Base-by-base conservation (phyloP, 1,140 invertebrate species). In the Aphis gossypii region DNA sequence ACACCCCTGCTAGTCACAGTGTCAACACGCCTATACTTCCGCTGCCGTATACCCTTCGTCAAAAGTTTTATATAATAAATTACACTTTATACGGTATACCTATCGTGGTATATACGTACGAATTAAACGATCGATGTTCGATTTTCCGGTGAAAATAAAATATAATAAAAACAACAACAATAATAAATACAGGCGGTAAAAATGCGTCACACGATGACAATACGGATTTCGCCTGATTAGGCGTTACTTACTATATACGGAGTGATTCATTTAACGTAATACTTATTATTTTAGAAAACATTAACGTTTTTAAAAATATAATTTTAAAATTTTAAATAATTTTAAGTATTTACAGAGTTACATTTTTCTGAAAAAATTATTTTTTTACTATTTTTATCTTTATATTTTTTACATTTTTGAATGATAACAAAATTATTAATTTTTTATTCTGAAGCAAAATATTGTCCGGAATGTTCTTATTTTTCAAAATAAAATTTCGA, bases 101-200 rank as follows among this genome's bases (percentile, higher is more conserved):
- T 51, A 51, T 51, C 60, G 60, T n/a, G 60, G n/a, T 76, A n/a
- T 68, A n/a, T 14, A 5, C 14, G 9, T 20, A 76, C n/a, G 18
- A n/a, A n/a, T 76, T 76, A 76, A 76, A 76, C 60, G 60, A 76
- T 76, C 60, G 60, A 76, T 76, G 60, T 76, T 76, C 14, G n/a
- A n/a, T 76, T 76, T n/a, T 76, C 30, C 60, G 30, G 30, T 76
- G 30, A 76, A n/a, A 76, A 76, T 76, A 76, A 76, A n/a, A 21
- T 54, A 54, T 54, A 54, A 54, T 54, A 54, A 54, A 21, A 86
- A 44, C 38, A 41, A 83, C 60, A 76, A 76, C 1, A 76, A 76
- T 18, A 76, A 76, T 20, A 76, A 76, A 76, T n/a, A 76, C 60
- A 14, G n/a, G 14, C 60, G 30, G 60, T 83, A 35, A 23, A 35